A percentile compares a stretch with the other conserved stretches of the same genome.
phyloP scores from a whole-genome alignment of 2,113 vertebrate genomes.

The Capra hircus region DNA sequence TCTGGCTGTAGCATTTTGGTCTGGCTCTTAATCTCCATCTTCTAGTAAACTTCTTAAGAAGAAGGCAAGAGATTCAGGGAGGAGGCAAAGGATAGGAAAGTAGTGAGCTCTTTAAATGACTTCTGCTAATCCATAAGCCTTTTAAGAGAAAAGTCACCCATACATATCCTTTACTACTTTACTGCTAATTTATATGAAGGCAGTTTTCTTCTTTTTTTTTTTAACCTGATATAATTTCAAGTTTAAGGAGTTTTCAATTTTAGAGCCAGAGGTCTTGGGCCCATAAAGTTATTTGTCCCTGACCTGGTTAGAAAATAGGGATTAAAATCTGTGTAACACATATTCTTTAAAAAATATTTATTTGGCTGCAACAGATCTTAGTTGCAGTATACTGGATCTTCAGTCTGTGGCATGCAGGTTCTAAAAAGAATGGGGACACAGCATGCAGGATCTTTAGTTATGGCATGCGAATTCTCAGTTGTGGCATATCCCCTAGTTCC shows the following conservation, averaged over 20 bases:
- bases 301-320: neutral
- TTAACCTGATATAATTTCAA: conserved; percentile 5
- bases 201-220: neutral
- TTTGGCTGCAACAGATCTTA: neutral
- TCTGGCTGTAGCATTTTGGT: conserved; percentile 31
- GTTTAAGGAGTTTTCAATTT: neutral
- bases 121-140: conserved; percentile 31
- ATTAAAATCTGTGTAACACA: neutral
- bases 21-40: conserved; percentile 39
- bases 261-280: neutral
- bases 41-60: conserved; percentile 49
- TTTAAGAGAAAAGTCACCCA: neutral
- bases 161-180: neutral
- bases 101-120: conserved; percentile 9
- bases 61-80: conserved; percentile 3
- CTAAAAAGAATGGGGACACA: neutral
- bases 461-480: neutral
- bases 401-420: neutral
- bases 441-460: neutral
- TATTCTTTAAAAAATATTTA: neutral
- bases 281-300: neutral
- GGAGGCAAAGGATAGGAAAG: neutral
- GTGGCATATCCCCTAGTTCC: neutral
- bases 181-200: neutral
- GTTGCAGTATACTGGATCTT: neutral